Evolutionary conservation across 2,888 invertebrate genomes (phyloP), one percentile per base, ranked within the genome.

Genomic region (Buathra laborator): DNA sequence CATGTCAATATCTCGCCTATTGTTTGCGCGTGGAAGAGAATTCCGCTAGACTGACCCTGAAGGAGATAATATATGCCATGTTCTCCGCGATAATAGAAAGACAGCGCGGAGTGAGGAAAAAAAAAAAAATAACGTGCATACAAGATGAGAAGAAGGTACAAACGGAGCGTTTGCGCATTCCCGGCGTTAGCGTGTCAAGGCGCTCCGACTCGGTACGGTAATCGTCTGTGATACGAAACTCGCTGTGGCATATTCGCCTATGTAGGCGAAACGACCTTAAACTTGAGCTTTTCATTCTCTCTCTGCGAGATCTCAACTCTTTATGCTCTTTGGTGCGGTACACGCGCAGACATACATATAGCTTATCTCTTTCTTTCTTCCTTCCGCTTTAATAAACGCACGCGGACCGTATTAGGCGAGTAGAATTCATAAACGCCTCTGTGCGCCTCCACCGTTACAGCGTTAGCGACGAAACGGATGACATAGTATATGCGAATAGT

Each of bases 401-500:
- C 46, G 72, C 75, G 71, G 77, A 9, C 37, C 37, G 76, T 82
- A 84, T 85, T 87, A 78, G 87, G 75, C 67, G 64, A 78, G 70
- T 80, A 75, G 87, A 87, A 87, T 87, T 86, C 83, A 85, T 86
- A 86, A 83, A 82, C 87, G 81, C 37, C 37, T 37, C 37, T 43
- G 59, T 46, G 44, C 51, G 67, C 77, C 24, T 24, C 24, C 59
- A 68, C 5, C 64, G 44, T 53, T 74, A 51, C 12, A 46, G 64
- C 46, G 46, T 16, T 7, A 16, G 16, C 75, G 75, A 64, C 9
- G 62, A 37, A 16, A n/a, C 64, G 32, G 32, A 71, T 71, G 16
- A 53, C 37, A 62, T 32, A 48, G 2, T 59, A 19, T 3, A 56
- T 24, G 12, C 56, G 56, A 56, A 56, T 56, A 56, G 56, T 56